phyloP scores from a whole-genome alignment of 1,140 invertebrate genomes.

The Phocides pigmalion region DNA sequence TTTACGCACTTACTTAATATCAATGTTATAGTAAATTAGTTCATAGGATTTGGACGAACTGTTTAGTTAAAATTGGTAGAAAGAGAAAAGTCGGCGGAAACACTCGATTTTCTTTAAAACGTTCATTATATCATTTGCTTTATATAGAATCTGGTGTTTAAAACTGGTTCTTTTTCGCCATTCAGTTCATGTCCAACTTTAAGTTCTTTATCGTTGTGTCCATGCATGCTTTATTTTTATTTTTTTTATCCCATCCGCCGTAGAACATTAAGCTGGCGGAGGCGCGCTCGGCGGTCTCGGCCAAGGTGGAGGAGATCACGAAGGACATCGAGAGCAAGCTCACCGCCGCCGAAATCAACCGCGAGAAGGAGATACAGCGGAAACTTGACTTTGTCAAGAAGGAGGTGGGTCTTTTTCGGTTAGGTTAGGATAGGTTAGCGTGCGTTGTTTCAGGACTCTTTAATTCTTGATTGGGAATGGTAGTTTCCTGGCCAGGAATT shows the following conservation, averaged over 20 bases:
- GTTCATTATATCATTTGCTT: no score
- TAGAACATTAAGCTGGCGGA: constrained; percentile 88
- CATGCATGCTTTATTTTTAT: constrained; percentile 40
- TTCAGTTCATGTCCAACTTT: constrained; percentile 3
- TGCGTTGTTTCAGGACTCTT: no score
- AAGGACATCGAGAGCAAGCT: constrained; percentile 90
- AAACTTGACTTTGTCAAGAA: constrained; percentile 91
- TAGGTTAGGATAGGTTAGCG: no score
- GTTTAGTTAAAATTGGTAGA: no score
- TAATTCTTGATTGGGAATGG: no score
- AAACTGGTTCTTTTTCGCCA: constrained; percentile 3
- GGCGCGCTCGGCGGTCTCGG: constrained; percentile 86
- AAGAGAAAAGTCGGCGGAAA: no score
- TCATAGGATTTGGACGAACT: no score
- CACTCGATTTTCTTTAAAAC: no score
- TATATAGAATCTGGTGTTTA: no score
- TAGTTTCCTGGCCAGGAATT: no score
- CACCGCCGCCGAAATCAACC: constrained; percentile 89
- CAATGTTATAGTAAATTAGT: no score
- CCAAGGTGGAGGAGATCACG: constrained; percentile 87
- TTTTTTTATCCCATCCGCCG: constrained; percentile 41
- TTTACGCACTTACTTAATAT: no score
- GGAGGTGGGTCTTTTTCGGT: constrained; percentile 84
- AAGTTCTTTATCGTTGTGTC: neutral
- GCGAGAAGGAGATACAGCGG: constrained; percentile 91